Evolutionary conservation across 37 sponge, comb jelly and placozoan species (phyloP), one percentile per base, ranked within the genome.

Genomic region (Amphimedon queenslandica): DNA sequence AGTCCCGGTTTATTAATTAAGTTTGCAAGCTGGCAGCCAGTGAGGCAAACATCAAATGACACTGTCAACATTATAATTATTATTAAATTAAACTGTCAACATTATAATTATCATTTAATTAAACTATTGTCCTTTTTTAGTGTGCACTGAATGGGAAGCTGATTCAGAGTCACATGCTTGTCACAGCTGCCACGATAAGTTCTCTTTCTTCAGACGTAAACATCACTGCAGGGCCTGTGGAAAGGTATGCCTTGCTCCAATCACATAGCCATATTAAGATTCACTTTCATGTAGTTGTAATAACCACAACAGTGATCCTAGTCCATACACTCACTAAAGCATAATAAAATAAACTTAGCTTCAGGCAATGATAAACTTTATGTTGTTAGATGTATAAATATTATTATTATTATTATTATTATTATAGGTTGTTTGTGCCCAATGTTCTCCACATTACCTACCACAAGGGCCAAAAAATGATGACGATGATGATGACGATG

Each of bases 191-290:
- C 16, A 61, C 40, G 77, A 76, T 51, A 65, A 51, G 29, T 90
- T 90, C 74, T 77, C 77, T 47, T 80, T 85, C 77, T 77, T 35
- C 66, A 76, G 55, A 27, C 61, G 90, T 39, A 80, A 80, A 66
- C 90, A 90, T 71, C 90, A 90, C 74, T 90, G 90, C 74, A 75
- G 85, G n/a, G 66, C 51, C 64, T 90, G 90, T 66, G 90, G 90
- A 64, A 69, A 90, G 63, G 90, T 84, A 13, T 75, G 84, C 41
- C 1, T 29, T 18, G 37, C 6, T 8, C 28, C 75, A 31, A 74
- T 61, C 24, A 20, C 42, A 39, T 3, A 34, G 25, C 53, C n/a
- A n/a, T n/a, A n/a, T n/a, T n/a, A n/a, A n/a, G n/a, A n/a, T n/a
- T n/a, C n/a, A n/a, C n/a, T n/a, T n/a, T n/a, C n/a, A n/a, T n/a